Percentiles rank a stretch among this genome's conserved stretches.
Evolutionary conservation across 2,113 vertebrate genomes (phyloP).

Genomic region (Typhlomys cinereus): DNA sequence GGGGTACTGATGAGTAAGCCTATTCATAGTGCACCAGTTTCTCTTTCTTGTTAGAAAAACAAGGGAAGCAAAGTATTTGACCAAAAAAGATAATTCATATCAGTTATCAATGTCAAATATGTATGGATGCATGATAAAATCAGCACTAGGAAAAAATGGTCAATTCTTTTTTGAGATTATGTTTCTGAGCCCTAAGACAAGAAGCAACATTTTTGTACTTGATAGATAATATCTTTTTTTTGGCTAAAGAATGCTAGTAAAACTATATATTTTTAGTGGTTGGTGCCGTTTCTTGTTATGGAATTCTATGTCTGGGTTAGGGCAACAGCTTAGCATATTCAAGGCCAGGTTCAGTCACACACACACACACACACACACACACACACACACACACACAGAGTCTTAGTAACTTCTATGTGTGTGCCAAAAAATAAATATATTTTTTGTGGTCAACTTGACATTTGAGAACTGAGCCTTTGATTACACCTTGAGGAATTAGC

Average conservation of each 20-base stretch:
- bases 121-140: background rate
- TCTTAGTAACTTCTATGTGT: slow-evolving; percentile 4
- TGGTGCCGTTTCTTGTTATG: background rate
- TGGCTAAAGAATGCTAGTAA: slow-evolving; percentile 13
- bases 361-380: background rate
- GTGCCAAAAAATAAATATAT: too few relatives aligned
- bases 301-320: background rate
- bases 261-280: background rate
- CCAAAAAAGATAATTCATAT: slow-evolving; percentile 18
- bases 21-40: background rate
- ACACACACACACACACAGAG: background rate
- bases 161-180: background rate
- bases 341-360: background rate
- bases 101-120: slow-evolving; percentile 14
- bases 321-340: background rate
- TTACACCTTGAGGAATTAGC: too few relatives aligned
- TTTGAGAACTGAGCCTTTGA: too few relatives aligned
- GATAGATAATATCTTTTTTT: background rate
- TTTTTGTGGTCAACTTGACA: too few relatives aligned
- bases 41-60: slow-evolving; percentile 15
- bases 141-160: background rate
- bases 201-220: background rate
- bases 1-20: background rate
- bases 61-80: slow-evolving; percentile 25
- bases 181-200: slow-evolving; percentile 23